Evolutionary conservation across 2,797 vertebrate genomes (phyloP), one percentile per base, ranked within the genome.

Genomic region (Euthynnus affinis): DNA sequence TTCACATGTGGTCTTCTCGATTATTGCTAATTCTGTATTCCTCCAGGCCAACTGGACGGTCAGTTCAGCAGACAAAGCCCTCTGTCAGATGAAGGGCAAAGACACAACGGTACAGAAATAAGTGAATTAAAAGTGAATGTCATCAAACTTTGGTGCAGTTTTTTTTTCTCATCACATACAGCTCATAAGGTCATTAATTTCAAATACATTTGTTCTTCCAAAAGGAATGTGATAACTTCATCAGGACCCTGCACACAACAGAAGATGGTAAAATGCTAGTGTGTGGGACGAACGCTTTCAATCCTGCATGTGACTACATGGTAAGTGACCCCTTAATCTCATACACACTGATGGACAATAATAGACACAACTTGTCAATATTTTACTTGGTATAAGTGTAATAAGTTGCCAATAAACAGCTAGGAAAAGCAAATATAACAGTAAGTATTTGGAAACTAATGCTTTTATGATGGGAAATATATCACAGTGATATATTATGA

Each of bases 181-280:
- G n/a, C 2, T 27, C 15, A 32, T 10, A 0, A 37, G 3, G 1
- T 34, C 0, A 23, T 37, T 6, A 1, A 15, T n/a, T 53, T 18
- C 9, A 66, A 56, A 12, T 12, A 0, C 4, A 17, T 57, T 52
- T 3, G n/a, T 0, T 72, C 48, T 27, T 65, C 52, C 18, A 7
- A 74, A 53, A 82, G 82, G 66, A 78, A 10, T 88, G 83, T 49
- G 52, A 76, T 18, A 83, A 88, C 75, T 76, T 83, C 25, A 74
- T 88, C 49, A 61, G 65, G 9, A n/a, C 23, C 4, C 65, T 88
- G 32, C 78, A 85, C 64, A 78, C 61, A 6, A 37, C 14, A 34
- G 42, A 52, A 9, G 68, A 85, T 1, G 76, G 83, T 5, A 76
- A 49, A 52, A 83, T 83, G 48, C 58, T 83, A 0, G 72, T 44